Base-by-base conservation (phyloP, 2,113 vertebrate genomes). In the Sardina pilchardus region DNA sequence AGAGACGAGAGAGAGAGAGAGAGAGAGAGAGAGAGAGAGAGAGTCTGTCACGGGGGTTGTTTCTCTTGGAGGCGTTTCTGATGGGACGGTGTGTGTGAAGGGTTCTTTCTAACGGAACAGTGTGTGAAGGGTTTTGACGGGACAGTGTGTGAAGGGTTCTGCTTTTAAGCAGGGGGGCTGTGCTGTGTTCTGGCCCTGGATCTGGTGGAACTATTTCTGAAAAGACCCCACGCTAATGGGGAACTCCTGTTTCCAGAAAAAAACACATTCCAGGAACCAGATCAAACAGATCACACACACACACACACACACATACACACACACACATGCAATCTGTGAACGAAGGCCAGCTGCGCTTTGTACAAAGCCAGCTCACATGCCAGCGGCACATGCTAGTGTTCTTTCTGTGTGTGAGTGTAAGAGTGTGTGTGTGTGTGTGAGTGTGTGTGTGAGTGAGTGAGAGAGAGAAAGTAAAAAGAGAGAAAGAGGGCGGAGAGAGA, bases 331-430 rank as follows among this genome's bases (percentile, higher is more conserved):
- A 21, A 19, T 30, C 48, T 24, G 48, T 82, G 85, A 75, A 26
- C n/a, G 45, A 81, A 43, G 26, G 85, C 53, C 89, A 89, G 85
- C 86, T 81, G 43, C 81, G 84, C 83, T n/a, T 39, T 83, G 87
- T 42, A 75, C 82, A 87, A 59, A 86, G 85, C 83, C 88, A 43
- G n/a, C 75, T 91, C 89, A 89, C 88, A 82, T 81, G 84, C 88
- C 53, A 82, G 67, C 16, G 14, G 67, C 67, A 75, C 67, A 75
- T 75, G n/a, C 34, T 26, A 34, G 67, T 34, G 67, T 47, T 78
- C 48, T 84, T 83, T 83, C 84, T 81, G 81, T 0, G 17, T 36
- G 42, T 34, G 34, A 14, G 63, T 24, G 30, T 50, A 34, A 50
- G n/a, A 26, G 43, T 85, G 36, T 50, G 71, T 43, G 1, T 47